A percentile compares a stretch with the other conserved stretches of the same genome.
Conservation (phyloP, 35 echinoderm and acorn worm species). For the Ophioderma brevispina region DNA sequence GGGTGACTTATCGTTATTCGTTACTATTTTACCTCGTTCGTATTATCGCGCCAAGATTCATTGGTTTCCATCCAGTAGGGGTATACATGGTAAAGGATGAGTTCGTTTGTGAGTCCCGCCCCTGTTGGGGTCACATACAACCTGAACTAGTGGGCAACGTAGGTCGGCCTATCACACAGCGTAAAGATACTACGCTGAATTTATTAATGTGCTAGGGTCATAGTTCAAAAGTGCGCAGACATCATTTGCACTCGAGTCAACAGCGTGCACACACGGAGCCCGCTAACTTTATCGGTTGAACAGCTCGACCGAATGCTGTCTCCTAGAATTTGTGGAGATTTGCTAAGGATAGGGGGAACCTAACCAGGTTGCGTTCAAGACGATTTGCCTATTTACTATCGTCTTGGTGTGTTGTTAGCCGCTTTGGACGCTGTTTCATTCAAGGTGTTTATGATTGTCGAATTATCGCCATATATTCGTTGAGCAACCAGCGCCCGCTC, state of each 20-base stretch:
- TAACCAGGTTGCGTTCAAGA: background rate
- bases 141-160: background rate
- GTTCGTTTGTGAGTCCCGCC: background rate
- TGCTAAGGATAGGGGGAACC: background rate
- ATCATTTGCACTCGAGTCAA: conserved; percentile 50
- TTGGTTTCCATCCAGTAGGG: no score
- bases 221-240: conserved; percentile 51
- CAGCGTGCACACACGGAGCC: conserved; percentile 28
- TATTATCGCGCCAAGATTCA: no score
- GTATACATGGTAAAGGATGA: background rate
- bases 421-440: background rate
- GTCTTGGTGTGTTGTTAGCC: background rate
- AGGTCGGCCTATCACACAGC: background rate
- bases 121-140: background rate
- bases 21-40: no score
- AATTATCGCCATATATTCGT: background rate
- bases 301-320: conserved; percentile 2
- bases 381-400: background rate
- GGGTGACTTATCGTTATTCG: no score
- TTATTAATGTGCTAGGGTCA: conserved; percentile 54
- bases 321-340: background rate
- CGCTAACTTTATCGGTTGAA: conserved; percentile 8
- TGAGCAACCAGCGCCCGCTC: background rate
- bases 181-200: conserved; percentile 22
- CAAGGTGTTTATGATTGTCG: background rate